phyloP scores from a whole-genome alignment of 2,888 invertebrate genomes.

The Mellilla xanthometata region DNA sequence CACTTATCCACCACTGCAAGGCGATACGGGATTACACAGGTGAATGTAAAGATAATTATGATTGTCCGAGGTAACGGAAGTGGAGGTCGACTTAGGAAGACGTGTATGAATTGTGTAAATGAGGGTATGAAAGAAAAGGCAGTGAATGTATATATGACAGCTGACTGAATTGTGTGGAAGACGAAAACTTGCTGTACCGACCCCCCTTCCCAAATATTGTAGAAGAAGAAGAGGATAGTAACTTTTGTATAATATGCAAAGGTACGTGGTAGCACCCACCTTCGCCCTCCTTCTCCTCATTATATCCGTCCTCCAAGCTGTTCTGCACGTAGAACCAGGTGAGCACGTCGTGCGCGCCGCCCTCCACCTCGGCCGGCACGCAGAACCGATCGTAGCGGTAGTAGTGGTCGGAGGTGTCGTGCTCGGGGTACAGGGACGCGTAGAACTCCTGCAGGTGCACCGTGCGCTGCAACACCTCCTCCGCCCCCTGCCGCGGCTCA shows the following conservation, averaged over 20 bases:
- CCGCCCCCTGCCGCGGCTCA: slow-evolving; percentile 29
- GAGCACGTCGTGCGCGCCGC: slow-evolving; percentile 44
- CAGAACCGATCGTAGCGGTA: slow-evolving; percentile 59
- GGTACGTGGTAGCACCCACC: slow-evolving; percentile 10
- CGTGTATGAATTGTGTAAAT: no score
- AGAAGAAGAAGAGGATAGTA: no score
- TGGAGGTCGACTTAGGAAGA: no score
- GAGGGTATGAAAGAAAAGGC: no score
- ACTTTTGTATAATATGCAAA: no score
- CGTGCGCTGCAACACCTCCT: slow-evolving; percentile 35
- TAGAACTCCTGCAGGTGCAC: slow-evolving; percentile 66
- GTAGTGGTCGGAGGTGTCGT: slow-evolving; percentile 32
- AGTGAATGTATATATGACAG: no score
- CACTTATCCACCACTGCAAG: slow-evolving; percentile 58
- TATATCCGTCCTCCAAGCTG: slow-evolving; percentile 42
- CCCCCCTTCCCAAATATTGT: no score
- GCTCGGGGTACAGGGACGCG: slow-evolving; percentile 54
- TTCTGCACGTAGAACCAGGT: slow-evolving; percentile 62
- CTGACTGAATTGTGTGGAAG: no score
- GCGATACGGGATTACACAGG: no score
- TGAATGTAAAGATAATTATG: no score
- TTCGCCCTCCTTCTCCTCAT: slow-evolving; percentile 18
- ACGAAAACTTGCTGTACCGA: no score
- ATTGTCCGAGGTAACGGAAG: no score
- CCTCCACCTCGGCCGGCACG: slow-evolving; percentile 40